Conservation (phyloP, 2,797 vertebrate genomes). For the Lates japonicus region DNA sequence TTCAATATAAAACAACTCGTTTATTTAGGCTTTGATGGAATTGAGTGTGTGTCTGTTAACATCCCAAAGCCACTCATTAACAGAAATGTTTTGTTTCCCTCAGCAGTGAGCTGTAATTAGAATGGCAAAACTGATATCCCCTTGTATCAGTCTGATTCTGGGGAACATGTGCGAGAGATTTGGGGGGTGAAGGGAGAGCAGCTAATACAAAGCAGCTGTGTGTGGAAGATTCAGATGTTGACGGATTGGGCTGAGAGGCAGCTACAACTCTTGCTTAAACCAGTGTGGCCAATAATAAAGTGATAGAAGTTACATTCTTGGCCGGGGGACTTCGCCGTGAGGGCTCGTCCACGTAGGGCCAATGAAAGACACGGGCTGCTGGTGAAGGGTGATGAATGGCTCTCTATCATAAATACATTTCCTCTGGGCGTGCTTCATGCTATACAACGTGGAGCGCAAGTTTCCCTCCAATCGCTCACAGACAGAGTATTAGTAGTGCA, state of each 20-base stretch:
- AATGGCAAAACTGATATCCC: slow-evolving; percentile 87
- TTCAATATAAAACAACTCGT: slow-evolving; percentile 69
- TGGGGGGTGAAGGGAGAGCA: slow-evolving; percentile 78
- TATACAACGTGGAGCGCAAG: slow-evolving; percentile 28
- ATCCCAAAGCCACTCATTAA: slow-evolving; percentile 82
- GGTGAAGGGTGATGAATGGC: slow-evolving; percentile 70
- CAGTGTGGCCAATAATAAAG: slow-evolving; percentile 81
- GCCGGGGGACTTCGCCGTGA: slow-evolving; percentile 49
- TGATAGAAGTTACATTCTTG: slow-evolving; percentile 80
- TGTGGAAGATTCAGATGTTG: slow-evolving; percentile 78
- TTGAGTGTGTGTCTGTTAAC: slow-evolving; percentile 60
- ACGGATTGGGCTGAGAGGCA: slow-evolving; percentile 74
- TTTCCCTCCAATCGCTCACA: slow-evolving; percentile 40
- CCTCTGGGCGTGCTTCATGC: slow-evolving; percentile 58
- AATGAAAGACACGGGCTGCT: slow-evolving; percentile 62
- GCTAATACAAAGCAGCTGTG: slow-evolving; percentile 87
- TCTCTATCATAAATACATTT: slow-evolving; percentile 63
- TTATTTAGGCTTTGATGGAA: slow-evolving; percentile 63
- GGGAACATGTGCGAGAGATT: slow-evolving; percentile 87
- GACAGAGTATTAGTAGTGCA: slow-evolving; percentile 39
- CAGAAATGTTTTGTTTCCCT: slow-evolving; percentile 79
- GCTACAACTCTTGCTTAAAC: slow-evolving; percentile 76
- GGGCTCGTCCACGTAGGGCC: slow-evolving; percentile 55
- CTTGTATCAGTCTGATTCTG: slow-evolving; percentile 85
- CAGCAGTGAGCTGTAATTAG: slow-evolving; percentile 83